Evolutionary conservation across 2,113 vertebrate species (phyloP).

Genomic region (Rynchops niger): DNA sequence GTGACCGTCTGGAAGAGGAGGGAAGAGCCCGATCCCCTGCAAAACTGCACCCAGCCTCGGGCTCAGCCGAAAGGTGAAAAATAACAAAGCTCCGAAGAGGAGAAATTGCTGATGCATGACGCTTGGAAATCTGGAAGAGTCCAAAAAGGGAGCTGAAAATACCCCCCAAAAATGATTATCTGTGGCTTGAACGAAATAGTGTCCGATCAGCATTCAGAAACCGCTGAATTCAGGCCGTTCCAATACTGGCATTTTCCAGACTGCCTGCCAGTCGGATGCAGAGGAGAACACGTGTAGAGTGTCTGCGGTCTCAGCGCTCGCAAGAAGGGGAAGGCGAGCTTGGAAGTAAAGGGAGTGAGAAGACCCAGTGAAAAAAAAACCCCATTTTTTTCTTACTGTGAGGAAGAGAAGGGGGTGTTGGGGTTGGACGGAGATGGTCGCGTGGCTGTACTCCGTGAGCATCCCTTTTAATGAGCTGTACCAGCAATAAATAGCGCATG

Average conservation of each 20-base stretch:
- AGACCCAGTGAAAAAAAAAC: not conserved
- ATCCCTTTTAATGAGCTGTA: not conserved
- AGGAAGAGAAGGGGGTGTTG: not conserved
- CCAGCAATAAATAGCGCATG: not conserved
- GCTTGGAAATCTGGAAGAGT: not conserved
- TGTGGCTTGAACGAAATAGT: slow-evolving; percentile 62
- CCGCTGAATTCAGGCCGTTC: slow-evolving; percentile 25
- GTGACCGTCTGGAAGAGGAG: not conserved
- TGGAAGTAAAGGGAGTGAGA: not conserved
- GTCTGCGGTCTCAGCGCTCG: not conserved
- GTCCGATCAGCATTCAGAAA: slow-evolving; percentile 62
- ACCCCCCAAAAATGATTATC: slow-evolving; percentile 43
- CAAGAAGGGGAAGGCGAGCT: slow-evolving; percentile 4
- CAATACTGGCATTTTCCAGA: slow-evolving; percentile 69
- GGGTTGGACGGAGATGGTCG: not conserved
- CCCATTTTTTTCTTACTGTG: not conserved
- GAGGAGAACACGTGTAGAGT: slow-evolving; percentile 43
- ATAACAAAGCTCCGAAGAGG: not conserved
- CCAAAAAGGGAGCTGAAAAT: slow-evolving; percentile 28
- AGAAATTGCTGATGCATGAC: not conserved
- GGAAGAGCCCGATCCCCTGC: not conserved
- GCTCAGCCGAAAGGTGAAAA: not conserved
- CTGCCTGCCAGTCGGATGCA: slow-evolving; percentile 51
- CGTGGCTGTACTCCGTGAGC: fast-evolving
- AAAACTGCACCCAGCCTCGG: not conserved